Evolutionary conservation across 2,888 invertebrate species (phyloP), one percentile per base, ranked within the genome.

Genomic region (Tinea pellionella): DNA sequence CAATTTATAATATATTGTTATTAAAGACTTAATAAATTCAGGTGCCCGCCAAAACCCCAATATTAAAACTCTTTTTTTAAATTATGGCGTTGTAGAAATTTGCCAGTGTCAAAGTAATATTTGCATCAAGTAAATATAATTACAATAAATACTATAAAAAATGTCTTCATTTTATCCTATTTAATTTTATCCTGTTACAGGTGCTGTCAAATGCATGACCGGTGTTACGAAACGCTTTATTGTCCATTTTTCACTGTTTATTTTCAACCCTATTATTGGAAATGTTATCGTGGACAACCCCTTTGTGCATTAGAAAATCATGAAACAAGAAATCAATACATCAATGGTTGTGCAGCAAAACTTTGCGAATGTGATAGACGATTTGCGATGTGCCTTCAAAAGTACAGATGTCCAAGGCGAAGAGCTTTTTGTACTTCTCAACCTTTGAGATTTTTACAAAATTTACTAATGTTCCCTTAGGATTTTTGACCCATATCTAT

Each of bases 231-330:
- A 65, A 88, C 90, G 60, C 91, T 94, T 60, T 91, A 91, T 68
- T 96, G 96, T 69, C 93, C 93, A 2, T 90, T 93, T 73, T 93
- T 92, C 77, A 89, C 94, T 15, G 93, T 94, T 62, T 96, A 96
- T 83, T 92, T 96, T 71, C 92, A 95, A 64, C 95, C 95, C 1
- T 96, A 96, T 75, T 91, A 93, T 67, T 96, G 96, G 96, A 93
- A 92, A 71, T 96, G 96, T 75, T 92, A 92, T 76, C 89, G 89
- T 9, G 92, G 93, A 0, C 89, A 90, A 68, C 95, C 96, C 0
- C 86, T 94, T 37, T 96, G 96, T 73, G 92, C 94, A 83, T 80
- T 89, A 70, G 88, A 80, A 67, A 78, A 84, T 72, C 74, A 77
- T 61, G 68, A 74, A 61, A 72, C 75, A 0, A 68, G 73, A 47